Conservation (phyloP, 2,113 vertebrate genomes). For the Elgaria multicarinata region DNA sequence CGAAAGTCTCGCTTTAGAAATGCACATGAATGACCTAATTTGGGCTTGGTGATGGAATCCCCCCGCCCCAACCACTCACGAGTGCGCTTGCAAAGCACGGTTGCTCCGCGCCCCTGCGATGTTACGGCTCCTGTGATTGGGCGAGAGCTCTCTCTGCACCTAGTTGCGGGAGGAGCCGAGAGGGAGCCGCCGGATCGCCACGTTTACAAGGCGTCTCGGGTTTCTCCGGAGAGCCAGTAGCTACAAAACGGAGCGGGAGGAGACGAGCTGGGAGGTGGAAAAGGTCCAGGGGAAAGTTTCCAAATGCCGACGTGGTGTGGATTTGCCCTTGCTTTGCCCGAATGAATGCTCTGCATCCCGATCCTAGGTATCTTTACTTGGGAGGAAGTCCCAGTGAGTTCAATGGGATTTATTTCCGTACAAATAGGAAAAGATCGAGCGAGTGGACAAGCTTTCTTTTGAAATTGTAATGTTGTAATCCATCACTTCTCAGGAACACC, state of each 20-base stretch:
- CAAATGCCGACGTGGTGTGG: not conserved
- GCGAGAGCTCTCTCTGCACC: not conserved
- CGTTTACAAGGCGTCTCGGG: slow-evolving; percentile 67
- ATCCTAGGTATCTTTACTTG: not conserved
- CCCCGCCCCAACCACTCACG: slow-evolving; percentile 69
- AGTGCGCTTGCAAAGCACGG: slow-evolving; percentile 8
- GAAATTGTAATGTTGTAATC: too few relatives aligned
- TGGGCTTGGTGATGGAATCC: slow-evolving; percentile 42
- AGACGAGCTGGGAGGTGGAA: not conserved
- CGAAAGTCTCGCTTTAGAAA: slow-evolving; percentile 3
- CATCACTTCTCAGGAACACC: too few relatives aligned
- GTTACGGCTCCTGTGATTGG: slow-evolving; percentile 68
- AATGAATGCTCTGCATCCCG: not conserved
- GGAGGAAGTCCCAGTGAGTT: not conserved
- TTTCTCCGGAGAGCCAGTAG: not conserved
- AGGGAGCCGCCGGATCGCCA: slow-evolving; percentile 73
- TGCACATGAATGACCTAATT: slow-evolving; percentile 60
- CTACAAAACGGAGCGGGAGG: not conserved
- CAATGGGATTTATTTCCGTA: not conserved
- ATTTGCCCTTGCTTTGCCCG: not conserved
- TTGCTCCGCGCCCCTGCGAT: not conserved
- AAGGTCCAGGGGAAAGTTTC: not conserved
- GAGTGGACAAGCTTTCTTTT: not conserved
- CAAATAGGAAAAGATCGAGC: not conserved
- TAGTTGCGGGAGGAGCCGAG: slow-evolving; percentile 8